Evolutionary conservation across 2,113 vertebrate genomes (phyloP).

Genomic region (Embiotoca jacksoni): DNA sequence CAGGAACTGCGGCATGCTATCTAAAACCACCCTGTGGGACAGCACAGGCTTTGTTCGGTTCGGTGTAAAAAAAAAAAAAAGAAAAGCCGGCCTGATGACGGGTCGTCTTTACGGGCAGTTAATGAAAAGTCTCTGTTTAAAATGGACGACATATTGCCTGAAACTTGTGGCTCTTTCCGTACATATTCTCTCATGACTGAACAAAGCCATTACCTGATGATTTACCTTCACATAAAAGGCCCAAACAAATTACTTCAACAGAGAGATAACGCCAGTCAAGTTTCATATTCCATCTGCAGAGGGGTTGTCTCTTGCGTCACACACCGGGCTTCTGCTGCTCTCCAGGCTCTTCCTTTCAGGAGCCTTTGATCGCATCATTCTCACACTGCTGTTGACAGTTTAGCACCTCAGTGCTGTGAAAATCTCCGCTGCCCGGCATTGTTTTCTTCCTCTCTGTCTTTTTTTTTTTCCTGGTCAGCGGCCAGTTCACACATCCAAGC

Average conservation of each 20-base stretch:
- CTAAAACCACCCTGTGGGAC: too few relatives aligned
- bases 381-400: constrained; percentile 77
- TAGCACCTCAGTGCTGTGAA: constrained; percentile 75
- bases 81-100: too few relatives aligned
- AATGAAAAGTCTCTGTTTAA: too few relatives aligned
- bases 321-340: constrained; percentile 51
- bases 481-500: constrained; percentile 55
- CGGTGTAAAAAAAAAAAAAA: too few relatives aligned
- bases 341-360: constrained; percentile 65
- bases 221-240: neutral
- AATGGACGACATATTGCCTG: too few relatives aligned
- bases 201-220: constrained; percentile 17
- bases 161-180: too few relatives aligned
- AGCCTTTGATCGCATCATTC: constrained; percentile 78
- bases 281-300: constrained; percentile 29
- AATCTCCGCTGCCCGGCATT: constrained; percentile 62
- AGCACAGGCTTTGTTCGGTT: too few relatives aligned
- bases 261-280: constrained; percentile 10
- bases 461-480: constrained; percentile 26
- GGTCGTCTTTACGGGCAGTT: too few relatives aligned
- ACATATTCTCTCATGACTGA: neutral
- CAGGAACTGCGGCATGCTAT: too few relatives aligned
- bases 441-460: constrained; percentile 49
- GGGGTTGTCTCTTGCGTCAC: constrained; percentile 32
- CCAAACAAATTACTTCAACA: neutral